phyloP scores from a whole-genome alignment of 2,113 vertebrate species.

The Dolichotis patagonum region DNA sequence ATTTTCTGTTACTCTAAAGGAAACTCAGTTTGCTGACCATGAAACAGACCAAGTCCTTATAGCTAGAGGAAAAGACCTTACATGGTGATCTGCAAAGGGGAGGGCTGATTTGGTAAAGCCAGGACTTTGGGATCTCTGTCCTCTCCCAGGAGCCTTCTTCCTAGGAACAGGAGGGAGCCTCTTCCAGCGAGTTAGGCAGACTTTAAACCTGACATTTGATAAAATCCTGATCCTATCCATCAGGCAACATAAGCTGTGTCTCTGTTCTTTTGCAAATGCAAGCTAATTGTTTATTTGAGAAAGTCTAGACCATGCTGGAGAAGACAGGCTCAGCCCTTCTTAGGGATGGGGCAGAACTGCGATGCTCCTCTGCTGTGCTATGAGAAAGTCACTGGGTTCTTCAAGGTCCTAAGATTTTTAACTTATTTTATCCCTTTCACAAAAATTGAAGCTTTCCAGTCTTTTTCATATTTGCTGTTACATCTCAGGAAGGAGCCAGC shows the following conservation, averaged over 20 bases:
- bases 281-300: background rate
- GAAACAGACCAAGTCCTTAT: background rate
- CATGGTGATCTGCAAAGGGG: background rate
- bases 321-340: background rate
- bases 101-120: background rate
- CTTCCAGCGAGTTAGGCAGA: background rate
- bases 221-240: background rate
- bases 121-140: background rate
- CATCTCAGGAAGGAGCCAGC: background rate
- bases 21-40: constrained; percentile 10
- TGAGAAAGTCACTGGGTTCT: background rate
- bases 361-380: background rate
- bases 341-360: background rate
- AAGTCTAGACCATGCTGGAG: background rate
- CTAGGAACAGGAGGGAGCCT: background rate
- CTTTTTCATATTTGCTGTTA: background rate
- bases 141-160: background rate
- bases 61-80: background rate
- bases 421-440: background rate
- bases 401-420: background rate
- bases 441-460: constrained; percentile 4
- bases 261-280: background rate
- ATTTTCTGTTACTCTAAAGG: constrained; percentile 27
- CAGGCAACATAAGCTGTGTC: background rate
- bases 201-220: background rate